Evolutionary conservation across 2,797 vertebrate species (phyloP).

Genomic region (Sparidentex hasta): DNA sequence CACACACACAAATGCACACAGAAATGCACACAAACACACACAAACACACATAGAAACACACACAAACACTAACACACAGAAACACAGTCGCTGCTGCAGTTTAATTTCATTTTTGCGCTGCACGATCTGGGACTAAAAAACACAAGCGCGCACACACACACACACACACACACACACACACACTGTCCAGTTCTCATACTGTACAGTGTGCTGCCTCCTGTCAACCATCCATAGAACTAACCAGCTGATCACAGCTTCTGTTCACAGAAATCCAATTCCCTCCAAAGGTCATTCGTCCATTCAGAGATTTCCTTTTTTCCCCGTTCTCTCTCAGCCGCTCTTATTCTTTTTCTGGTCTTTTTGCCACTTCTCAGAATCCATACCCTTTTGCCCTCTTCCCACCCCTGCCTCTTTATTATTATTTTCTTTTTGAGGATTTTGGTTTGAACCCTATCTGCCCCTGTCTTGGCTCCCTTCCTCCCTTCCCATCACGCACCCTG

Average conservation of each 20-base stretch:
- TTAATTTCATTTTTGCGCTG: constrained; percentile 56
- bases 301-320: constrained; percentile 44
- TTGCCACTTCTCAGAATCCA: constrained; percentile 51
- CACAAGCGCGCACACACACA: background rate
- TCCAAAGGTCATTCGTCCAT: constrained; percentile 66
- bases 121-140: constrained; percentile 18
- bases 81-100: constrained; percentile 36
- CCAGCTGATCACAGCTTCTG: constrained; percentile 65
- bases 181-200: constrained; percentile 10
- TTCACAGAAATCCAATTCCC: constrained; percentile 70
- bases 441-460: constrained; percentile 37
- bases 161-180: background rate
- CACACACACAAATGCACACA: constrained; percentile 26
- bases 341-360: constrained; percentile 55
- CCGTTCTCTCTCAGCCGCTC: constrained; percentile 15
- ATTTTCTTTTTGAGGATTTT: constrained; percentile 12
- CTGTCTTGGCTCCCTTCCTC: constrained; percentile 23
- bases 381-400: constrained; percentile 25
- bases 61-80: background rate
- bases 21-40: constrained; percentile 1
- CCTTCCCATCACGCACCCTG: constrained; percentile 34
- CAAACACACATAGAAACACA: constrained; percentile 3
- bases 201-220: constrained; percentile 33
- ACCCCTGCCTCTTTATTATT: constrained; percentile 22
- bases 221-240: constrained; percentile 54